Evolutionary conservation across 2,888 invertebrate genomes (phyloP), one percentile per base, ranked within the genome.

Genomic region (Drosophila emarginata): DNA sequence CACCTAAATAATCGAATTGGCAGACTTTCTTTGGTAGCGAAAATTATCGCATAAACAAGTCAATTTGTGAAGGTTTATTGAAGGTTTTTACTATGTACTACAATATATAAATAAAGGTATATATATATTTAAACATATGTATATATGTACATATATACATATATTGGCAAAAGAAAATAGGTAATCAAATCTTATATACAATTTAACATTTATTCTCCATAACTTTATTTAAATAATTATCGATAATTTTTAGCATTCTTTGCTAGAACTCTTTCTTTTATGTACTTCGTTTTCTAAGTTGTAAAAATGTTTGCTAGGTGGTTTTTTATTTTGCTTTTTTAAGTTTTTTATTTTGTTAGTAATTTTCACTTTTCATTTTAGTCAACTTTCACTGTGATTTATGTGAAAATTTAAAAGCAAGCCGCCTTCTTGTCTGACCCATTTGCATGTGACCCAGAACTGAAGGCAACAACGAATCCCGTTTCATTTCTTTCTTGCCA

Each of bases 1-100:
- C 88, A 85, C 75, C 73, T 45, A 79, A 82, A 79, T 82, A 87
- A 82, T 82, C 82, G 88, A 85, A 87, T 82, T 81, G 86, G 61
- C 82, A 59, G 88, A 71, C 76, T 74, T 52, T 57, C 28, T 51
- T 40, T 54, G 74, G 65, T 70, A 67, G 56, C 40, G 56, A 52
- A 62, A 53, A 65, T 60, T 63, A 67, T 61, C 72, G 51, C 86
- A 85, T 87, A 85, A 82, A 81, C 86, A 87, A 70, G 72, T 85
- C 88, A 85, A 87, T 85, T 82, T 81, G 74, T 66, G 64, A 63
- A 61, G 59, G 62, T 87, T 83, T 74, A 78, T 84, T 54, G 37
- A 58, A 59, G 54, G 52, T 51, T 59, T 53, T 60, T 51, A 51
- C 18, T 18, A 18, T 11, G 11, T 45, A 3, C 15, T 15, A 15